A percentile compares a stretch with the other conserved stretches of the same genome.
These are phyloP conservation scores for Drosophila seclusa DNA, from an alignment of 2,888 invertebrate species.

Conservation along the genomic window DNA sequence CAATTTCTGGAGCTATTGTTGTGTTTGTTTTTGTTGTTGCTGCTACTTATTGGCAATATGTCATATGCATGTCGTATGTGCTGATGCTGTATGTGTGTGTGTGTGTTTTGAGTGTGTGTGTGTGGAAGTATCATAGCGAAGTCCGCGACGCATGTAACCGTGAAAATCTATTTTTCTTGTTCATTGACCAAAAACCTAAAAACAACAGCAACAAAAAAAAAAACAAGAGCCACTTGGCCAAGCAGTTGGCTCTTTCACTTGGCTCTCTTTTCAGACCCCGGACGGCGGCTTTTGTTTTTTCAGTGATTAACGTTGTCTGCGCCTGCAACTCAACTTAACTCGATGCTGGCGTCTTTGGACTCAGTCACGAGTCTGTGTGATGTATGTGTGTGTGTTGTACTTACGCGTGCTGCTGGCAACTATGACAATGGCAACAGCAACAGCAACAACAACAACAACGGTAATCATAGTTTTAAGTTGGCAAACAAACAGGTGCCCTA, in stretches of 20 bases:
- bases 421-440: slow-evolving; percentile 46
- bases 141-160: slow-evolving; percentile 75
- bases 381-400: slow-evolving; percentile 36
- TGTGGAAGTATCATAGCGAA: slow-evolving; percentile 26
- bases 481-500: slow-evolving; percentile 78
- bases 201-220: slow-evolving; percentile 22
- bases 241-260: slow-evolving; percentile 63
- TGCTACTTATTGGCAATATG: slow-evolving; percentile 46
- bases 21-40: slow-evolving; percentile 12
- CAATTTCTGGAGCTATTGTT: slow-evolving; percentile 16
- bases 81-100: slow-evolving; percentile 7
- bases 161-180: slow-evolving; percentile 80
- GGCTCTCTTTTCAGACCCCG: slow-evolving; percentile 29
- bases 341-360: slow-evolving; percentile 45
- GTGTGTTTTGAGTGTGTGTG: slow-evolving; percentile 10
- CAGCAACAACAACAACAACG: slow-evolving; percentile 56
- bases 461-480: slow-evolving; percentile 76
- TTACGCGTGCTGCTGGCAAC: slow-evolving; percentile 70
- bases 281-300: slow-evolving; percentile 55
- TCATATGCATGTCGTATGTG: slow-evolving; percentile 53
- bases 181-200: slow-evolving; percentile 75
- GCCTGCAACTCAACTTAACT: slow-evolving; percentile 27
- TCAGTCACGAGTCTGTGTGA: slow-evolving; percentile 68
- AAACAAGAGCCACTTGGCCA: slow-evolving; percentile 38
- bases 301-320: slow-evolving; percentile 70